Percentiles rank a stretch among this genome's conserved stretches.
phyloP scores from a whole-genome alignment of 2,888 invertebrate genomes.

The Synanthedon formicaeformis region DNA sequence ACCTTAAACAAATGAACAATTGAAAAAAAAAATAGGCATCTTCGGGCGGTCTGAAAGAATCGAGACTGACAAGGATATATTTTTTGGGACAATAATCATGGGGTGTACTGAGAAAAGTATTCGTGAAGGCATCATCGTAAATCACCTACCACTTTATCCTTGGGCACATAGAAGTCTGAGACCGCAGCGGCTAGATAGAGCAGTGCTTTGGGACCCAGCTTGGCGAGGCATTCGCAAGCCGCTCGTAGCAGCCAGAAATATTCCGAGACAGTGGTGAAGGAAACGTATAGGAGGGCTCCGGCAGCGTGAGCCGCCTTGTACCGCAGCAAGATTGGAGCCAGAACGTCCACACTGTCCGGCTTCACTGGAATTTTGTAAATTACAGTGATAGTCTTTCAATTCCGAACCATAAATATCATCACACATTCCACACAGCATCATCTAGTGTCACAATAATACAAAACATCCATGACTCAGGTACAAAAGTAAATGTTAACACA shows the following conservation, averaged over 20 bases:
- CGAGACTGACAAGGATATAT: too few species aligned
- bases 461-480: too few species aligned
- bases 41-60: too few species aligned
- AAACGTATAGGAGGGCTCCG: conserved; percentile 79
- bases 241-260: conserved; percentile 92
- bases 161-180: conserved; percentile 98
- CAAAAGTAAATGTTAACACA: too few species aligned
- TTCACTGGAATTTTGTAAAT: conserved; percentile 64
- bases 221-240: conserved; percentile 81
- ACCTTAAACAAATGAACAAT: too few species aligned
- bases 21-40: too few species aligned
- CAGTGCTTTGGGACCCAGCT: conserved; percentile 76
- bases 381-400: not conserved
- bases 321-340: conserved; percentile 77
- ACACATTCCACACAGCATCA: not conserved
- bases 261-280: conserved; percentile 88
- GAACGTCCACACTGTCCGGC: conserved; percentile 77
- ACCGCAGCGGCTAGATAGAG: conserved; percentile 98
- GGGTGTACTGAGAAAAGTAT: too few species aligned
- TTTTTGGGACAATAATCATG: too few species aligned
- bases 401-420: not conserved
- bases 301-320: conserved; percentile 85
- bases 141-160: conserved; percentile 82
- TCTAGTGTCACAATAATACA: not conserved
- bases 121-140: not conserved